These are phyloP conservation scores for Oreochromis niloticus DNA, from an alignment of 2,113 vertebrate genomes.

Conservation along the genomic window DNA sequence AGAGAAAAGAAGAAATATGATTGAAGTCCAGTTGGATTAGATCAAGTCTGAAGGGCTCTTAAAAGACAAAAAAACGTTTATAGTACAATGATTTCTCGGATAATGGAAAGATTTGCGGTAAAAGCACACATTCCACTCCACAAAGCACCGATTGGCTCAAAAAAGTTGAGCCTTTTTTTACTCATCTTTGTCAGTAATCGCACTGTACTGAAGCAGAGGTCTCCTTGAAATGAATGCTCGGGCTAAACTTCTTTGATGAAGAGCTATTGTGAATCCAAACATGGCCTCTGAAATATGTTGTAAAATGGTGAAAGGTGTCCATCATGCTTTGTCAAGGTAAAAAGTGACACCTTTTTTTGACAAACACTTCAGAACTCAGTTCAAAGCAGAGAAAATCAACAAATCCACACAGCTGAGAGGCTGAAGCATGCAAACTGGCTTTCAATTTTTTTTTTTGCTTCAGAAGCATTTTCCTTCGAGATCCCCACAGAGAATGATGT, in stretches of 20 bases:
- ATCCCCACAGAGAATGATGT: not conserved
- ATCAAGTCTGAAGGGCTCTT: not conserved
- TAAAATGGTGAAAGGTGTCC: not conserved
- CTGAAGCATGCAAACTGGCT: not conserved
- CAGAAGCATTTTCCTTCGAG: not conserved
- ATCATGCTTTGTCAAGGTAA: not conserved
- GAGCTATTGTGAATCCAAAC: not conserved
- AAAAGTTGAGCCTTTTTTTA: not conserved
- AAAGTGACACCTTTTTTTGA: not conserved
- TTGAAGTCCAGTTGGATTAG: not conserved
- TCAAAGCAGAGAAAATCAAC: not conserved
- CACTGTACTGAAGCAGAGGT: not conserved
- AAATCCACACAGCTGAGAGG: not conserved
- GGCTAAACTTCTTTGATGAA: not conserved
- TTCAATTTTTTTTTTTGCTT: not conserved
- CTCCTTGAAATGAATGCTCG: not conserved
- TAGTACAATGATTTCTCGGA: not conserved
- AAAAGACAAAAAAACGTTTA: rapidly evolving
- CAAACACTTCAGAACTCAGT: not conserved
- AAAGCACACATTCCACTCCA: not conserved
- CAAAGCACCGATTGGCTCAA: not conserved
- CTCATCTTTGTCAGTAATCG: not conserved
- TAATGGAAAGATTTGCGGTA: not conserved
- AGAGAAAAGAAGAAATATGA: not conserved
- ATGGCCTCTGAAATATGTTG: not conserved